Evolutionary conservation across 2,113 vertebrate genomes (phyloP), one percentile per base, ranked within the genome.

Genomic region (Epinephelus moara): DNA sequence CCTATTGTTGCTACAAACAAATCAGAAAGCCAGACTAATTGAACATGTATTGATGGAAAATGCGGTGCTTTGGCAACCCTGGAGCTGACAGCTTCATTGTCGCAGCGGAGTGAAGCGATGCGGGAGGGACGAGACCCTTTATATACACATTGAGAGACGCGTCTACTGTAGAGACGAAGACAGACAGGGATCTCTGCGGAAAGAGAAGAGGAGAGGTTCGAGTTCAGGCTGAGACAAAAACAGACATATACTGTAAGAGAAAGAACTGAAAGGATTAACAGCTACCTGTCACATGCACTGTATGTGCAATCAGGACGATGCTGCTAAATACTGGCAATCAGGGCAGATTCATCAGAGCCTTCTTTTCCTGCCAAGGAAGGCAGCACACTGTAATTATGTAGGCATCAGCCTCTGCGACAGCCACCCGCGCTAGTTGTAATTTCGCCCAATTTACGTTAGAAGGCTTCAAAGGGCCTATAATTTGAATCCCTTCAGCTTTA

Each of bases 241-340:
- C 1, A 78, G n/a, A 40, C 19, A 45, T 14, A 55, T 5, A 33
- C 52, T 19, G 52, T 23, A n/a, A 52, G 42, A 80, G 33, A 69
- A 80, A 75, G 78, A 60, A 52, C 33, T 60, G 47, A 55, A 68
- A 60, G 76, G 74, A 86, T 71, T 80, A 86, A 81, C 75, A 52
- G 89, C 88, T 94, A 94, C 93, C 92, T 94, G 91, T 94, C 95
- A 93, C 90, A 85, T 82, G 78, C 40, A 55, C 67, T 75, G 23
- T 59, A 33, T 63, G 70, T 82, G 89, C 86, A 94, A 95, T 95
- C 90, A 94, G 88, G 78, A 87, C 8, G 72, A 77, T 70, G 81
- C 85, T 81, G 79, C 82, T 95, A 94, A 95, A 95, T 94, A 93
- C 86, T 85, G 82, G 93, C 94, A 96, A 96, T 96, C 94, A 96